A percentile compares a stretch with the other conserved stretches of the same genome.
Conservation (phyloP, 2,797 vertebrate genomes). For the Staurois parvus region DNA sequence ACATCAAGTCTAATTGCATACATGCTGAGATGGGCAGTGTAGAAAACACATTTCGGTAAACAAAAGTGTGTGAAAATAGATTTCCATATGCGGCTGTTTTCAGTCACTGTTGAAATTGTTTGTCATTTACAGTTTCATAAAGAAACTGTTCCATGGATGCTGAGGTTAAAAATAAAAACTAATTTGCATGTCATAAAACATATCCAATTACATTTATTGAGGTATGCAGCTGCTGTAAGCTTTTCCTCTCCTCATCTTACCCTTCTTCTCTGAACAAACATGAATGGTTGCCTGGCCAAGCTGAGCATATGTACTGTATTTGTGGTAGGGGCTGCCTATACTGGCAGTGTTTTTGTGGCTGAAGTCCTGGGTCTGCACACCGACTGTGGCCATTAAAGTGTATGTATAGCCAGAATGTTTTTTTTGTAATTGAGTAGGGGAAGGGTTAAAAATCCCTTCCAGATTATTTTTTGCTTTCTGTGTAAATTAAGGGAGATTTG, state of each 20-base stretch:
- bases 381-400: no score
- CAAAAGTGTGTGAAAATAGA: neutral
- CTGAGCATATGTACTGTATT: no score
- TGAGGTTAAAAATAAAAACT: neutral
- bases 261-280: neutral
- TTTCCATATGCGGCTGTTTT: neutral
- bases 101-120: neutral
- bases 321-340: no score
- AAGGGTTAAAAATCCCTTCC: no score
- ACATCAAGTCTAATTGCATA: slow-evolving; percentile 33
- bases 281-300: neutral
- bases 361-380: no score
- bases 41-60: neutral
- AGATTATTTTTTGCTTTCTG: no score
- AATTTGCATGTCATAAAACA: neutral
- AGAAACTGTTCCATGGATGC: neutral
- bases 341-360: no score
- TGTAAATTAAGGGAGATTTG: no score
- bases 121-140: neutral
- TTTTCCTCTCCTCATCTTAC: neutral
- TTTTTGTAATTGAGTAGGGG: no score
- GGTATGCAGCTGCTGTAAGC: neutral
- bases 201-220: neutral
- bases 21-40: slow-evolving; percentile 4
- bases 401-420: no score